Evolutionary conservation across 2,888 invertebrate genomes (phyloP).

Genomic region (Stenurella melanura): DNA sequence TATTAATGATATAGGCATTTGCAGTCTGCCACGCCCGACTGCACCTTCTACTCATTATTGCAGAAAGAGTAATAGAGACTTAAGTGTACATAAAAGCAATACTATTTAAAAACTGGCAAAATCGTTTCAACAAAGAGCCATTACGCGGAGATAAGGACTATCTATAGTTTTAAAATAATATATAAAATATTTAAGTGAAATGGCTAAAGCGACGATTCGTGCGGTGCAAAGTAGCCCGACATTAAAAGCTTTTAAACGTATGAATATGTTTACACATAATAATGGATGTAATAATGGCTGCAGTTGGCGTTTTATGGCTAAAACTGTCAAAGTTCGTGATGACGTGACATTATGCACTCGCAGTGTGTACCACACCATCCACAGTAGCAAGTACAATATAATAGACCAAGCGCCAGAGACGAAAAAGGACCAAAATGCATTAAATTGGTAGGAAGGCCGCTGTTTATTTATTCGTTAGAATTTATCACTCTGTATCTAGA

Average conservation of each 20-base stretch:
- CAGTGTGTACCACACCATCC: constrained; percentile 45
- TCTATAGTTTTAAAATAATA: constrained; percentile 25
- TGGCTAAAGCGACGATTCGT: constrained; percentile 30
- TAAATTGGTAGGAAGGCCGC: too few relatives aligned
- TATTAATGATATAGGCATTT: too few relatives aligned
- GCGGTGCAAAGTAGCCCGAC: constrained; percentile 34
- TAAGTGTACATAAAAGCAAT: constrained; percentile 1
- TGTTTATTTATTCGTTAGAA: too few relatives aligned
- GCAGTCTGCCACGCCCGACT: too few relatives aligned
- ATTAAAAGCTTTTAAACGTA: constrained; percentile 42
- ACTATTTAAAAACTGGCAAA: background rate
- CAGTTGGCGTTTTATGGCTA: constrained; percentile 47
- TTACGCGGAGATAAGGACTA: constrained; percentile 8
- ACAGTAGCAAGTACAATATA: constrained; percentile 36
- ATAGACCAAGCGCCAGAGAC: too few relatives aligned
- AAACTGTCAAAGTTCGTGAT: constrained; percentile 59
- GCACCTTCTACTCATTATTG: background rate
- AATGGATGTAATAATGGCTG: constrained; percentile 44
- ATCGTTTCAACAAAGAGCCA: background rate
- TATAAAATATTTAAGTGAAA: constrained; percentile 28
- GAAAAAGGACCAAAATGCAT: too few relatives aligned
- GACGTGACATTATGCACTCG: constrained; percentile 66
- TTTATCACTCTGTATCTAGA: too few relatives aligned
- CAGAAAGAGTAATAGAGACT: background rate
- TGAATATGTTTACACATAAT: constrained; percentile 45